Conservation (phyloP, 2,113 vertebrate genomes). For the Scytalopus superciliaris region DNA sequence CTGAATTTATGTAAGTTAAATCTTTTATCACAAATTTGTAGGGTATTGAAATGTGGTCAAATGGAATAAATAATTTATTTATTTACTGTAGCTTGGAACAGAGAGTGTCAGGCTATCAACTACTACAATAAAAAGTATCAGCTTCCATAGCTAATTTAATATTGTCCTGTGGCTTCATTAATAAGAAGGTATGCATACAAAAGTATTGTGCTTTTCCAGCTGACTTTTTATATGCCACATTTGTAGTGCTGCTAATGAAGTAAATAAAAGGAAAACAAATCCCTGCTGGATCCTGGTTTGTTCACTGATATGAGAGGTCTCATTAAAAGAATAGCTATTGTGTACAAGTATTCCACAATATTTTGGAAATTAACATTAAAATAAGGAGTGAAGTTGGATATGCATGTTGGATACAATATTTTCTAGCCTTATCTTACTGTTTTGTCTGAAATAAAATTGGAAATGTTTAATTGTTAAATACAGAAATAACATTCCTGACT, state of each 20-base stretch:
- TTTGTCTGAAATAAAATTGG: not conserved
- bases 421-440: not conserved
- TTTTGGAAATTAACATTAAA: slow-evolving; percentile 4
- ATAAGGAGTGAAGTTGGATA: not conserved
- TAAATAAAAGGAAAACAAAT: slow-evolving; percentile 24
- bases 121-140: not conserved
- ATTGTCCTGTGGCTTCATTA: slow-evolving; percentile 31
- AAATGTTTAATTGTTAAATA: not conserved
- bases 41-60: not conserved
- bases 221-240: not conserved
- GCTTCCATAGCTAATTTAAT: not conserved
- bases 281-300: not conserved
- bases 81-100: not conserved
- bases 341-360: not conserved
- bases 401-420: not conserved
- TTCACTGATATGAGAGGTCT: not conserved
- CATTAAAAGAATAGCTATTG: slow-evolving; percentile 4
- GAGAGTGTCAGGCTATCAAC: not conserved
- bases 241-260: slow-evolving; percentile 28
- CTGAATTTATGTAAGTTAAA: not conserved
- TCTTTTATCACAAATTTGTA: not conserved
- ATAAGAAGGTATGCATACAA: not conserved
- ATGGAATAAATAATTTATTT: not conserved
- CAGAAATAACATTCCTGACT: not conserved
- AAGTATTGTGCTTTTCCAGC: not conserved